Percentiles rank a stretch among this genome's conserved stretches.
Evolutionary conservation across 2,113 vertebrate species (phyloP).

Genomic region (Ardeotis arabs): DNA sequence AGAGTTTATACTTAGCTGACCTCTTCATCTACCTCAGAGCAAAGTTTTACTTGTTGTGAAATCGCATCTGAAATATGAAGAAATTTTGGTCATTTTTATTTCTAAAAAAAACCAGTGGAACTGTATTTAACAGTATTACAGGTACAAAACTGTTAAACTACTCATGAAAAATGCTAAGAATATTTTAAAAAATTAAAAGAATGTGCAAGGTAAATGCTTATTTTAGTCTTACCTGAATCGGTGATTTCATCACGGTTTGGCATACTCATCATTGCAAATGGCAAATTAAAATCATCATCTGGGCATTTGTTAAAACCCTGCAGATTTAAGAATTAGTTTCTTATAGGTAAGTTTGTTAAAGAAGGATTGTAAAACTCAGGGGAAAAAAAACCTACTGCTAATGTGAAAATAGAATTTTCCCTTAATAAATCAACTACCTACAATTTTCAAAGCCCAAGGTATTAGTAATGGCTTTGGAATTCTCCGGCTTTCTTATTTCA

Average conservation of each 20-base stretch:
- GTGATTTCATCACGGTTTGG: slow-evolving; percentile 37
- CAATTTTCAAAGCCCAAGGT: neutral
- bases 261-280: slow-evolving; percentile 39
- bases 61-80: slow-evolving; percentile 69
- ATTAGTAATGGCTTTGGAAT: neutral
- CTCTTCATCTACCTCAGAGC: slow-evolving; percentile 72
- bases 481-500: neutral
- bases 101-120: neutral
- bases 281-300: slow-evolving; percentile 67
- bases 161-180: neutral
- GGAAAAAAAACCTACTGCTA: neutral
- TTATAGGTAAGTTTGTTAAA: neutral
- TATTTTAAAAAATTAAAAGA: neutral
- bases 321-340: neutral
- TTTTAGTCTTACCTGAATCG: slow-evolving; percentile 65
- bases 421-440: neutral
- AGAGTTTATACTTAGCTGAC: slow-evolving; percentile 67
- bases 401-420: neutral
- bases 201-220: neutral
- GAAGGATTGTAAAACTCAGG: neutral
- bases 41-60: slow-evolving; percentile 70
- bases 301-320: slow-evolving; percentile 70
- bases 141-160: neutral
- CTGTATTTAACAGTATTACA: neutral
- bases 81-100: slow-evolving; percentile 14